phyloP scores from a whole-genome alignment of 2,113 vertebrate species.

The Gasterosteus aculeatus region DNA sequence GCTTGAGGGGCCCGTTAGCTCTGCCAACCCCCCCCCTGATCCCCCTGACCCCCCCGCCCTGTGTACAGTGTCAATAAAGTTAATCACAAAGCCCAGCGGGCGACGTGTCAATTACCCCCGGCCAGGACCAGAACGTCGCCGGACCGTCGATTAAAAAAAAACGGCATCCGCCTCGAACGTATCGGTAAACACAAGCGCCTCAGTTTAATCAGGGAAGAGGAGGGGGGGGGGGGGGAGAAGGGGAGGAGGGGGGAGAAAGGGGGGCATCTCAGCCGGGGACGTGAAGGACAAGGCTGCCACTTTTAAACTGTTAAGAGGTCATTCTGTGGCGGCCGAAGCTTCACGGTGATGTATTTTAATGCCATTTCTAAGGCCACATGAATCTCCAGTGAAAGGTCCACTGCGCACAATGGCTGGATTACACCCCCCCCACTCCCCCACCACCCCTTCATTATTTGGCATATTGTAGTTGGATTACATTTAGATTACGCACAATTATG shows the following conservation, averaged over 20 bases:
- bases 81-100: constrained; percentile 65
- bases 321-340: not conserved
- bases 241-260: not conserved
- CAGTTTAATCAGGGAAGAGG: constrained; percentile 36
- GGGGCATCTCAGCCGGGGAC: not conserved
- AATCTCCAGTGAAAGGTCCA: constrained; percentile 13
- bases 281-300: not conserved
- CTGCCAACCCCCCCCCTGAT: constrained; percentile 36
- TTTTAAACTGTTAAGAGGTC: not conserved
- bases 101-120: constrained; percentile 58
- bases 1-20: constrained; percentile 38
- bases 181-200: constrained; percentile 47
- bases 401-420: constrained; percentile 42
- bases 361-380: constrained; percentile 12
- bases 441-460: not conserved
- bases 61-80: constrained; percentile 64
- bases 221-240: not conserved
- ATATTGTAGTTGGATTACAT: constrained; percentile 39
- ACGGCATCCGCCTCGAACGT: constrained; percentile 36
- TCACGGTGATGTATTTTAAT: constrained; percentile 2
- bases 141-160: constrained; percentile 57
- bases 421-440: not conserved
- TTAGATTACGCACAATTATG: constrained; percentile 30
- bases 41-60: not conserved
- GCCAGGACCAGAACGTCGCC: constrained; percentile 6